These are phyloP conservation scores for Apeltes quadracus DNA, from an alignment of 2,113 vertebrate species.

Conservation along the genomic window DNA sequence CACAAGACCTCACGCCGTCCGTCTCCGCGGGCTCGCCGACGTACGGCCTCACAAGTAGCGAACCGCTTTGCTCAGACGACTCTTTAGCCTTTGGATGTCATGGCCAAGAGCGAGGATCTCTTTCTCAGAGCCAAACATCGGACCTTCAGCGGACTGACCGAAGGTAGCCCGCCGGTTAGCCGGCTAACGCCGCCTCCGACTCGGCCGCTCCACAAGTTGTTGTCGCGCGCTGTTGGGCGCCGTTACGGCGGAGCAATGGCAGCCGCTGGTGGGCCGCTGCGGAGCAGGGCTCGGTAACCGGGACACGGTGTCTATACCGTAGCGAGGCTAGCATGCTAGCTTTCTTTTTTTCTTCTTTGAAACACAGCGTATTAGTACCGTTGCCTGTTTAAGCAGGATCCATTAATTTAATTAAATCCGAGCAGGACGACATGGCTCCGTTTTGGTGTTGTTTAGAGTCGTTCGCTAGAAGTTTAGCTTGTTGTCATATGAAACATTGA, in stretches of 20 bases:
- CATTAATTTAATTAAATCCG: not conserved
- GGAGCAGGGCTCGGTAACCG: not conserved
- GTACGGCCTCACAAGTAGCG: not conserved
- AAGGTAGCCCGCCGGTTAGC: slow-evolving; percentile 70
- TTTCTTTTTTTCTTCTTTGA: slow-evolving; percentile 19
- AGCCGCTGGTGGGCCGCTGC: not conserved
- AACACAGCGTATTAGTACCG: not conserved
- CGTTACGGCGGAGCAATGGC: not conserved
- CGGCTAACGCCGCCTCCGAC: not conserved
- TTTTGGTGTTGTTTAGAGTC: not conserved
- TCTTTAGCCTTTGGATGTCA: slow-evolving; percentile 12
- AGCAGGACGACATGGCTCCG: not conserved
- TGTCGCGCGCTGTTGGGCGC: not conserved
- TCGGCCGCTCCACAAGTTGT: slow-evolving; percentile 13
- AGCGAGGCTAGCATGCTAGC: not conserved
- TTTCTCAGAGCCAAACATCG: slow-evolving; percentile 77
- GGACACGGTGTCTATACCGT: not conserved
- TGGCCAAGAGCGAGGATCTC: slow-evolving; percentile 69
- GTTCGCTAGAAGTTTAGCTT: not conserved
- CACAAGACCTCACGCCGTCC: not conserved
- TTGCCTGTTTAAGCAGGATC: no score
- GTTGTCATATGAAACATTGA: no score
- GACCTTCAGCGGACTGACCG: slow-evolving; percentile 75
- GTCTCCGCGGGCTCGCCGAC: not conserved
- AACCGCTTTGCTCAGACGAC: not conserved